Evolutionary conservation across 2,888 invertebrate species (phyloP), one percentile per base, ranked within the genome.

Genomic region (Chalcosyrphus nemorum): DNA sequence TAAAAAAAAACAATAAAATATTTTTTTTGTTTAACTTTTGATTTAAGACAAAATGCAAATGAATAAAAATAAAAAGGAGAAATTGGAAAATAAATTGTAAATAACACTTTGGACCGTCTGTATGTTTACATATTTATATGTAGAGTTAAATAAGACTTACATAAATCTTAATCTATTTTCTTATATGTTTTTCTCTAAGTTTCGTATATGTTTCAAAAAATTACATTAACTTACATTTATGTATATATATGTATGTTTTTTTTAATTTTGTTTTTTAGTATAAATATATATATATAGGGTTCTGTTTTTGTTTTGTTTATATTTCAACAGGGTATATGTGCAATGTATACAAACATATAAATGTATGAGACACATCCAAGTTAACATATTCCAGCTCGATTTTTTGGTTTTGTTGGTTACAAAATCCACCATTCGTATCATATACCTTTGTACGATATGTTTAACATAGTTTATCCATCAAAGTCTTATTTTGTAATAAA

Each of bases 381-480:
- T 56, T 56, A 43, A 68, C 78, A 63, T 68, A 19, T 29, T 77
- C 50, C 72, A 78, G 78, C 82, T 71, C 15, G 17, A 38, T 54
- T 35, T 27, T 47, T 21, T 43, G 35, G 57, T 38, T 21, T 43
- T 45, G 50, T 38, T 29, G n/a, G n/a, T 32, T 38, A 38, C 56
- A 11, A 76, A 56, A 63, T 50, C 57, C 35, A 11, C 45, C 45
- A 7, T 80, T 80, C 84, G 52, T 75, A 80, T 75, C 84, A 84
- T 84, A 84, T 84, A 84, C 81, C 80, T 89, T 90, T 90, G 90
- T 90, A 90, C 90, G 90, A 90, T 90, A 90, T 90, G 90, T 90
- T 89, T 89, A 88, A 89, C 90, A 81, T 90, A 90, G 89, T 88
- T 89, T 86, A 71, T 86, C 76, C 71, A 70, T 86, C 76, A 86